Base-by-base conservation (phyloP, 1,140 invertebrate species). In the Drosophila mojavensis region DNA sequence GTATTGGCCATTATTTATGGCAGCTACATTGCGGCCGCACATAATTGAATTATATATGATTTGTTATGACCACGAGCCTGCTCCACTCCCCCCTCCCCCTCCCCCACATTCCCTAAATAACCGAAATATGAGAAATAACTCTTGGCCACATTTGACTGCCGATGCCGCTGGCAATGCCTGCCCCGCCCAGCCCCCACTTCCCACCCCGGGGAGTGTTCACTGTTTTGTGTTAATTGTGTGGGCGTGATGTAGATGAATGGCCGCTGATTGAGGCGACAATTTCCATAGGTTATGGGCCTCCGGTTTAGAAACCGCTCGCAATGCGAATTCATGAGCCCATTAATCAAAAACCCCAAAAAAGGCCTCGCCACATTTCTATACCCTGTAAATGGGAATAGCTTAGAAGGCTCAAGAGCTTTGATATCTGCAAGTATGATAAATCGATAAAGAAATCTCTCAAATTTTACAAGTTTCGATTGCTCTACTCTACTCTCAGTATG, bases 31-130 rank as follows among this genome's bases (percentile, higher is more conserved):
- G 78, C 79, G 82, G 60, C 67, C 83, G 83, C 79, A 78, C 79
- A 88, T 88, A 88, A 88, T 88, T 89, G 84, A 89, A 88, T 88
- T 89, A 88, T 78, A 88, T 86, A 79, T 72, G 75, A 74, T 77
- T 83, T 82, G 63, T 62, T 69, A 43, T 69, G 66, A 62, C 59
- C 66, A 62, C 45, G 17, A 41, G n/a, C n/a, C 43, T 20, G 20
- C 20, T 2, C 39, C 1, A 10, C 39, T 1, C 39, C 2, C 43
- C 6, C 43, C n/a, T 3, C 28, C 28, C 4, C 5, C 1, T 7
- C 43, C 5, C 43, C 1, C 43, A 24, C 43, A 13, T 5, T 5
- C 43, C 36, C 10, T 39, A 39, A 39, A 39, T 11, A 39, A 11
- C 36, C 10, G 11, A 26, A 33, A 6, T 13, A 50, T 47, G 20